Conservation (phyloP, 2,888 invertebrate species). For the Ornithoptera priamus region DNA sequence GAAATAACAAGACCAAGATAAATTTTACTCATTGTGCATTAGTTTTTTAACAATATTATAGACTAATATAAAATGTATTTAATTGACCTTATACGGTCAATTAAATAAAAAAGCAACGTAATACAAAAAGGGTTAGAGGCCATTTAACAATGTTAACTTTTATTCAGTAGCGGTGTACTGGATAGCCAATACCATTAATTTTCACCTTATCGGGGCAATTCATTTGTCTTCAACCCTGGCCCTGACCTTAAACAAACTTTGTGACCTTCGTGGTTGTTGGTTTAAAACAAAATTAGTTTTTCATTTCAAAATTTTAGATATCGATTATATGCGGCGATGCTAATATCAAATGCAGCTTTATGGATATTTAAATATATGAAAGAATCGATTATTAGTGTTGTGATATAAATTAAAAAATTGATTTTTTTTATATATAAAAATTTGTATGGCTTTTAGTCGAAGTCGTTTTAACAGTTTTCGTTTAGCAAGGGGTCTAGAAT, state of each 20-base stretch:
- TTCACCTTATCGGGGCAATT: slow-evolving; percentile 26
- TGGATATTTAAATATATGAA: no score
- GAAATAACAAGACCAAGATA: not conserved
- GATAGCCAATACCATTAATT: slow-evolving; percentile 22
- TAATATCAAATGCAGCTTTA: no score
- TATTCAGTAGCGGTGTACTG: slow-evolving; percentile 12
- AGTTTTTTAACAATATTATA: no score
- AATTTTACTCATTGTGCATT: slow-evolving; percentile 2
- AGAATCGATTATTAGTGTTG: no score
- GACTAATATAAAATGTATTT: not conserved
- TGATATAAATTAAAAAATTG: no score
- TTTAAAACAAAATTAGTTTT: not conserved
- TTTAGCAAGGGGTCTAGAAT: no score
- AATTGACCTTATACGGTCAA: not conserved
- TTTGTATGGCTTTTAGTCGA: no score
- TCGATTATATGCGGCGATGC: no score
- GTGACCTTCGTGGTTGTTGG: slow-evolving; percentile 1
- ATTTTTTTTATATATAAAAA: no score
- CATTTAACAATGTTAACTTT: not conserved
- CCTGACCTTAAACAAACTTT: slow-evolving; percentile 22
- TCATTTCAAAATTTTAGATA: not conserved
- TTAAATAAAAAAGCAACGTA: not conserved
- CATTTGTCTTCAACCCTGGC: slow-evolving; percentile 24
- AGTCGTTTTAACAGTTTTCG: no score
- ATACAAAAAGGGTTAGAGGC: slow-evolving; percentile 2